These are phyloP conservation scores for Procavia capensis DNA, from an alignment of 2,113 vertebrate species.

Conservation along the genomic window DNA sequence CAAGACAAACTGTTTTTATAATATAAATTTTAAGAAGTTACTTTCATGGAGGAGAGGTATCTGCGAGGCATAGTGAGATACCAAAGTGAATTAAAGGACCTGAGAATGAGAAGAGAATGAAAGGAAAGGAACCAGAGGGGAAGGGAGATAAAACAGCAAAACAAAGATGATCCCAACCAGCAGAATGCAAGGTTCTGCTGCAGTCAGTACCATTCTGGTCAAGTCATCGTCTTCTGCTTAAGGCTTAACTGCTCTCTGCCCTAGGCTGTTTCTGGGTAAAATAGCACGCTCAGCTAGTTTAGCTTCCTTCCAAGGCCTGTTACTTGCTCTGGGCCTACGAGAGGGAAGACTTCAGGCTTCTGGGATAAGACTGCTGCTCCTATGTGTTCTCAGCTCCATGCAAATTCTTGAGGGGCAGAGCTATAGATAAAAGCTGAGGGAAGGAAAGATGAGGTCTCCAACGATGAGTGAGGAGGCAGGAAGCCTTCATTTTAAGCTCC, in stretches of 20 bases:
- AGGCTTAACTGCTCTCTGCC: background rate
- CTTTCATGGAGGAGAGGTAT: conserved; percentile 9
- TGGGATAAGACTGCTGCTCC: background rate
- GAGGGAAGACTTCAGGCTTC: background rate
- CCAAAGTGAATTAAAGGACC: background rate
- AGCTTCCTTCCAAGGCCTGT: background rate
- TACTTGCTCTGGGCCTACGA: background rate
- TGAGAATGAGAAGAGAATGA: background rate
- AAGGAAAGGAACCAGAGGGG: background rate
- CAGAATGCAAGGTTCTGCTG: background rate
- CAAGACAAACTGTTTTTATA: background rate
- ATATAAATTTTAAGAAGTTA: background rate
- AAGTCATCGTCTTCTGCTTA: background rate
- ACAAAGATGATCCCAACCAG: conserved; percentile 12
- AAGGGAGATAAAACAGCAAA: background rate
- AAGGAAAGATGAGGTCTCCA: background rate
- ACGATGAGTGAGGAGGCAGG: background rate
- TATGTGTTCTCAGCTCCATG: conserved; percentile 2
- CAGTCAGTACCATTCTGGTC: background rate
- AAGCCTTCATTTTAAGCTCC: background rate
- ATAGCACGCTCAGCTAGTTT: background rate
- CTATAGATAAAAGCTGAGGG: conserved; percentile 9
- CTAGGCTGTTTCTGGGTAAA: background rate
- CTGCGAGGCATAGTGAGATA: background rate
- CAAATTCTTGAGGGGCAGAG: conserved; percentile 14